A percentile compares a stretch with the other conserved stretches of the same genome.
phyloP scores from a whole-genome alignment of 2,797 vertebrate species.

The Poeciliopsis presidionis region DNA sequence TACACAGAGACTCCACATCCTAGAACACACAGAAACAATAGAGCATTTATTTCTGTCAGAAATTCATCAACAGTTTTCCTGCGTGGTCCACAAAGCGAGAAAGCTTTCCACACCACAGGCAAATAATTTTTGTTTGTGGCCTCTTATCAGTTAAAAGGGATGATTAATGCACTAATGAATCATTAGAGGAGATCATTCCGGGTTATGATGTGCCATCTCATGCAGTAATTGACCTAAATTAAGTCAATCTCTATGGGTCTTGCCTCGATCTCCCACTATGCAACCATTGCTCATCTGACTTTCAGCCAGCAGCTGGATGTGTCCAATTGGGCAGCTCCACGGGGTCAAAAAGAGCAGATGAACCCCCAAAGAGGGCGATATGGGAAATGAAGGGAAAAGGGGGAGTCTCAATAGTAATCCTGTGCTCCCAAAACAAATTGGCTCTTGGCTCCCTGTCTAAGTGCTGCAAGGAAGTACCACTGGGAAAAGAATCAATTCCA shows the following conservation, averaged over 20 bases:
- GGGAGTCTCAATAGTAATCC: conserved; percentile 64
- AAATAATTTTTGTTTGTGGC: conserved; percentile 56
- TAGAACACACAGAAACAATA: conserved; percentile 13
- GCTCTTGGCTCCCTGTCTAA: conserved; percentile 57
- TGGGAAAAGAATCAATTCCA: conserved; percentile 80
- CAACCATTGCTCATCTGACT: conserved; percentile 46
- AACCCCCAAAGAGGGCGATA: conserved; percentile 25
- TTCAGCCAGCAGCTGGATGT: conserved; percentile 30
- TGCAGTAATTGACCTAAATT: conserved; percentile 72
- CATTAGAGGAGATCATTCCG: conserved; percentile 62
- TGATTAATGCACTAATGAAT: conserved; percentile 73
- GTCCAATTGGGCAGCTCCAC: conserved; percentile 14
- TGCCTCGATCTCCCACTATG: conserved; percentile 32
- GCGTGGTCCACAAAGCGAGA: conserved; percentile 6
- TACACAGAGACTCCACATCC: conserved; percentile 38
- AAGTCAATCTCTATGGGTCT: conserved; percentile 54
- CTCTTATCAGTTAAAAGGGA: conserved; percentile 61
- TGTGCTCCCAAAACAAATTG: conserved; percentile 74
- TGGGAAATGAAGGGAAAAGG: conserved; percentile 19
- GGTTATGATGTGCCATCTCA: conserved; percentile 56
- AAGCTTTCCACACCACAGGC: conserved; percentile 31
- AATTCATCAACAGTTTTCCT: conserved; percentile 33
- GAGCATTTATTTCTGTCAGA: conserved; percentile 29
- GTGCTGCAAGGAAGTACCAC: conserved; percentile 62
- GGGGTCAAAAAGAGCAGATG: conserved; percentile 24